Percentiles rank a stretch among this genome's conserved stretches.
Evolutionary conservation across 2,113 vertebrate species (phyloP).

Genomic region (Rhabdomys dilectus): DNA sequence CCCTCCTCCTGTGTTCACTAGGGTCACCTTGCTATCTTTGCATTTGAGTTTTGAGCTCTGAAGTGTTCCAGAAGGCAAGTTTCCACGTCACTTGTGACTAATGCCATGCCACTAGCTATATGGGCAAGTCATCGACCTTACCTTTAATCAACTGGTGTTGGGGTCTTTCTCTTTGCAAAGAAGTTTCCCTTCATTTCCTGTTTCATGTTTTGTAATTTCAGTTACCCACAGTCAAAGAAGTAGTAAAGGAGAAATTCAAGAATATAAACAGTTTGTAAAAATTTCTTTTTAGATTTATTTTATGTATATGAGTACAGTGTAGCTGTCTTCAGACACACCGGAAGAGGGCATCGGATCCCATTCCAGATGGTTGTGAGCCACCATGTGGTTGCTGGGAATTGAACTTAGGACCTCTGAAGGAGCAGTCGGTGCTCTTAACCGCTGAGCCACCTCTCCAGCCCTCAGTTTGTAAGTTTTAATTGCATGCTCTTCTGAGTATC

Average conservation of each 20-base stretch:
- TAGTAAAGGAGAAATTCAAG: not conserved
- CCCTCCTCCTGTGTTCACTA: not conserved
- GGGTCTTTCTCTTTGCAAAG: not conserved
- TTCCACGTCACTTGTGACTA: not conserved
- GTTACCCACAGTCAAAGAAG: not conserved
- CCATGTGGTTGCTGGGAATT: too few relatives aligned
- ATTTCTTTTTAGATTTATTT: too few relatives aligned
- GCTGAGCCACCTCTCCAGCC: too few relatives aligned
- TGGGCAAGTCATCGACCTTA: not conserved
- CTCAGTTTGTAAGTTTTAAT: not conserved
- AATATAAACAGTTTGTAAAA: not conserved
- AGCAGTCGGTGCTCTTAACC: too few relatives aligned
- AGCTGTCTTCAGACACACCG: too few relatives aligned
- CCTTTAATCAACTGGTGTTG: not conserved
- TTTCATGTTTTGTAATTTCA: not conserved
- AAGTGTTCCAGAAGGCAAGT: not conserved
- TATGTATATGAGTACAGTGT: too few relatives aligned
- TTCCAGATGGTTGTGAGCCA: too few relatives aligned
- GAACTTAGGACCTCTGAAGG: too few relatives aligned
- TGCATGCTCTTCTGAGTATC: not conserved
- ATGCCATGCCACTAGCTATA: too few relatives aligned
- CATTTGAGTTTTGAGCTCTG: not conserved
- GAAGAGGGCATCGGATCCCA: too few relatives aligned
- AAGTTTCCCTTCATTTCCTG: not conserved
- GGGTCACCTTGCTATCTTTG: not conserved